Evolutionary conservation across 1,140 invertebrate species (phyloP).

Genomic region (Samia ricini): DNA sequence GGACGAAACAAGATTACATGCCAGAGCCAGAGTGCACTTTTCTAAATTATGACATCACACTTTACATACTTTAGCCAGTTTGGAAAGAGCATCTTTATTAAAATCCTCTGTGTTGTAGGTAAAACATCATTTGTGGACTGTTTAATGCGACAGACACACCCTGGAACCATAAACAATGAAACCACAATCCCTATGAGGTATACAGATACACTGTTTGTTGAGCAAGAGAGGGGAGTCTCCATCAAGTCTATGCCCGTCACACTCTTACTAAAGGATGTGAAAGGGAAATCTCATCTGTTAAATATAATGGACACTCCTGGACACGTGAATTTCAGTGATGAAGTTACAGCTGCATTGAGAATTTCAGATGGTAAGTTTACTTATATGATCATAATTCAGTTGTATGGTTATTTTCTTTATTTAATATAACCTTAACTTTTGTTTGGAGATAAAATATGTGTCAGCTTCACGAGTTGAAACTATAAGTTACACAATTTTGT

Average conservation of each 20-base stretch:
- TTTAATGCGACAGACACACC: constrained; percentile 97
- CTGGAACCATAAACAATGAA: constrained; percentile 84
- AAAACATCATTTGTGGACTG: constrained; percentile 99
- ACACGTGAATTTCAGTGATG: constrained; percentile 99
- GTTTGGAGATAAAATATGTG: no score
- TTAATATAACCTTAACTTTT: no score
- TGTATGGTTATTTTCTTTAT: no score
- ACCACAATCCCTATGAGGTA: constrained; percentile 85
- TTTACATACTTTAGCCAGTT: no score
- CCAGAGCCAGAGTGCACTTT: no score
- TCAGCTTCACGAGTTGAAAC: no score
- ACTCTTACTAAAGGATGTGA: constrained; percentile 94
- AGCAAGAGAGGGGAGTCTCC: constrained; percentile 98
- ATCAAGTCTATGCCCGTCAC: constrained; percentile 98
- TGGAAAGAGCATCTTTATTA: no score
- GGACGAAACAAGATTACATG: no score
- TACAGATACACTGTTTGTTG: constrained; percentile 98
- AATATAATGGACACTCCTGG: constrained; percentile 99
- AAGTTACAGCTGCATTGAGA: constrained; percentile 97
- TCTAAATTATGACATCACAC: no score
- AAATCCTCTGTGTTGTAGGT: constrained; percentile 41
- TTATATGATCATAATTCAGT: no score
- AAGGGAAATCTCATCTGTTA: constrained; percentile 95
- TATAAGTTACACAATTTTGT: no score
- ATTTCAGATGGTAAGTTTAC: constrained; percentile 90